Percentiles rank a stretch among this genome's conserved stretches.
Evolutionary conservation across 2,113 vertebrate genomes (phyloP).

Genomic region (Euleptes europaea): DNA sequence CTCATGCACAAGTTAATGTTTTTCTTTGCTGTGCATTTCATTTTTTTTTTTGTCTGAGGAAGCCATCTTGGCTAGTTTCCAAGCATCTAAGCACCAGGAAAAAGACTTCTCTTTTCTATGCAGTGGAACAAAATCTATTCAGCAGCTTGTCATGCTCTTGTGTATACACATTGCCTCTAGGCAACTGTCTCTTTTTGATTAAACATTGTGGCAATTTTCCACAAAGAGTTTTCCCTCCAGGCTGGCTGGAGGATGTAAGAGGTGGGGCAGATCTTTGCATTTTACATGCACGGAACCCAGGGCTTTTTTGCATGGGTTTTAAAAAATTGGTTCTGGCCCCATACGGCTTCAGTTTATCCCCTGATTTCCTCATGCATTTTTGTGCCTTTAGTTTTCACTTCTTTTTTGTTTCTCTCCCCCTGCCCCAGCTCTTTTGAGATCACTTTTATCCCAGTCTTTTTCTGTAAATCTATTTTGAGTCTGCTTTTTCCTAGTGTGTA

Average conservation of each 20-base stretch:
- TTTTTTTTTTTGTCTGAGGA: no score
- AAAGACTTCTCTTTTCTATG: background rate
- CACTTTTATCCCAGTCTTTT: no score
- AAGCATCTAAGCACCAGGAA: no score
- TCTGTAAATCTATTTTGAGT: no score
- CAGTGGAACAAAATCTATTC: slow-evolving; percentile 14
- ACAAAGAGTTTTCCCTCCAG: background rate
- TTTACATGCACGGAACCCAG: background rate
- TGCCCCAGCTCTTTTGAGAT: no score
- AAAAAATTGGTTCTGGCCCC: no score
- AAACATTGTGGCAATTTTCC: background rate
- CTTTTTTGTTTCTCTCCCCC: no score
- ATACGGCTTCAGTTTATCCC: no score
- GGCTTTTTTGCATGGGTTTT: background rate
- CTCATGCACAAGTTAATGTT: slow-evolving; percentile 22
- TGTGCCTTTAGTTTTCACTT: no score
- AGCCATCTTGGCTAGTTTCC: no score
- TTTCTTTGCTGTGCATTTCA: slow-evolving; percentile 4
- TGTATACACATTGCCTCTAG: background rate
- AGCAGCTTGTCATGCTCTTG: background rate
- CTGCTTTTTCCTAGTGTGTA: no score
- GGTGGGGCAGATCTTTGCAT: background rate
- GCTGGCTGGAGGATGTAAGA: background rate
- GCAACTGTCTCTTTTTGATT: background rate
- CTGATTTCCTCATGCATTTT: no score